Evolutionary conservation across 2,888 invertebrate species (phyloP), one percentile per base, ranked within the genome.

Genomic region (Lithodes maja): DNA sequence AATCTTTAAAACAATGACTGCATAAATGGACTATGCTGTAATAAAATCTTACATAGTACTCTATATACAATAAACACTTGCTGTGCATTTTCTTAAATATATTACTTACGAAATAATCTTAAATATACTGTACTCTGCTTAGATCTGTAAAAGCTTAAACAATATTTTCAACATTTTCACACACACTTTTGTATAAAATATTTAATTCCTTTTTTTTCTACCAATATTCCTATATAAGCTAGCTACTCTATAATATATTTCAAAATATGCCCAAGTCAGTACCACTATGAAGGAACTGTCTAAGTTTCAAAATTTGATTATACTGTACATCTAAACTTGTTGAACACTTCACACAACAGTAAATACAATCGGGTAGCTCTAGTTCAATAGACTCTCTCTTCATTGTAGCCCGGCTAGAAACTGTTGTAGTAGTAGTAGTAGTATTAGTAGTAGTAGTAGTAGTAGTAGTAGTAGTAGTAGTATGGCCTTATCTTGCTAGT

Each of bases 281-380:
- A 7, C 61, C 61, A 61, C 61, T 7, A 2, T 71, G n/a, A 71
- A 71, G 71, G 71, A 71, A 71, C 71, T 71, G 71, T 71, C 71
- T 17, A 71, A n/a, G 17, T 71, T 71, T n/a, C 71, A 71, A 61
- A 7, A 5, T 61, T 61, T 61, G 61, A 61, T 61, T 61, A 61
- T 12, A 61, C 61, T 61, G 61, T 61, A 61, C 61, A 61, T 5
- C 61, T 61, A 61, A 5, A 61, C 61, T 7, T 7, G 7, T 7
- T 12, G 12, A 61, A 5, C 5, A 5, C 5, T 7, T 12, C 5
- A 5, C 61, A 61, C 61, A 5, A 61, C 61, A 5, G 12, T 61
- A 5, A 61, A 61, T 61, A 12, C 61, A 61, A 33, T 33, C 33
- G 33, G 33, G 33, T 33, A 33, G 33, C 33, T 33, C 33, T 33